Conservation (phyloP, 2,797 vertebrate species). For the Rhinella marina region DNA sequence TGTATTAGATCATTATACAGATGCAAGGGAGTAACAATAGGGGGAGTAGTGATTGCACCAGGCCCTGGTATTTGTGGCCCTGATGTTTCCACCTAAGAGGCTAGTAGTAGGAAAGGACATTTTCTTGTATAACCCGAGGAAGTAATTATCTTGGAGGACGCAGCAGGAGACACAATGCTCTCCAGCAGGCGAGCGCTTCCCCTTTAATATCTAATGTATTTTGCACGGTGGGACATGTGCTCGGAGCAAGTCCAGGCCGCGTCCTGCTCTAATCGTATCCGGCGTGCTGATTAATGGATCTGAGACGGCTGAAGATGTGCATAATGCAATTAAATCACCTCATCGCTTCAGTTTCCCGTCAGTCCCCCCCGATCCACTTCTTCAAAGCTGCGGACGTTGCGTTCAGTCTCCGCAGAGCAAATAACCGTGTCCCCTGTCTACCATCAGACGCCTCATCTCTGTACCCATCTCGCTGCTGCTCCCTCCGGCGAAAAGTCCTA, state of each 20-base stretch:
- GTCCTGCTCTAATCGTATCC: slow-evolving; percentile 53
- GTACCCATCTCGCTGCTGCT: not conserved
- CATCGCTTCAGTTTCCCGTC: slow-evolving; percentile 28
- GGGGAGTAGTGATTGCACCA: not conserved
- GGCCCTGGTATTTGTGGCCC: not conserved
- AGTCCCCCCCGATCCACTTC: not conserved
- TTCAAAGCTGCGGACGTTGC: slow-evolving; percentile 30
- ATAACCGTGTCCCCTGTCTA: not conserved
- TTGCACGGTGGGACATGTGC: slow-evolving; percentile 27
- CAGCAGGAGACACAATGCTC: slow-evolving; percentile 10
- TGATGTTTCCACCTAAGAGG: not conserved
- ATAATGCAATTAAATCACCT: slow-evolving; percentile 55
- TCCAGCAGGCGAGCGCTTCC: not conserved
- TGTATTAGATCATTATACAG: too few relatives aligned
- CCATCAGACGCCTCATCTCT: slow-evolving; percentile 3
- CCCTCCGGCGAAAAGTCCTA: not conserved
- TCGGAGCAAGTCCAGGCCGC: slow-evolving; percentile 23
- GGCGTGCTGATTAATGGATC: slow-evolving; percentile 51
- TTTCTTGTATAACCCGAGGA: not conserved
- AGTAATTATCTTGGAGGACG: not conserved
- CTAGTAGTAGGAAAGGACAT: not conserved
- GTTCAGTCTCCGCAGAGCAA: not conserved
- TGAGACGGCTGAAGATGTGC: slow-evolving; percentile 26
- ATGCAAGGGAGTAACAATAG: too few relatives aligned
- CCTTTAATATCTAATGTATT: slow-evolving; percentile 45